Base-by-base conservation (phyloP, 2,797 vertebrate genomes). In the Glossophaga mutica region DNA sequence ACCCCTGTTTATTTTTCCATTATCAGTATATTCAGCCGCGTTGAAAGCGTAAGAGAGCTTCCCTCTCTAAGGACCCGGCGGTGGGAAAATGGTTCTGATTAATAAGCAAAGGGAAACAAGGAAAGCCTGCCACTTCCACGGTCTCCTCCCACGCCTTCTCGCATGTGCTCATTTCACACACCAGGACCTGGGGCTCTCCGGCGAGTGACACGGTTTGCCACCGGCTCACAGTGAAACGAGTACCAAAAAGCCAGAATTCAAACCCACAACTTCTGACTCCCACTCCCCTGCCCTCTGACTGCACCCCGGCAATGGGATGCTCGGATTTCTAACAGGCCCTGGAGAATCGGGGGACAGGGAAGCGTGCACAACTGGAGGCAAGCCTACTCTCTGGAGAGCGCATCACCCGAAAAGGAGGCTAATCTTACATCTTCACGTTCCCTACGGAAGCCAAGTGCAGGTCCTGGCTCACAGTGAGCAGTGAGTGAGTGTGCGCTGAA, bases 1-100 rank as follows among this genome's bases (percentile, higher is more conserved):
- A 68, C 42, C 48, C n/a, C 74, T 93, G 65, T 96, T 96, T 96
- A 73, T 91, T 90, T 94, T 87, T 94, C 94, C 90, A 68, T 92
- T 94, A 93, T 93, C 81, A 77, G 92, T 85, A 82, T 44, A 85
- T 78, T 87, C 59, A 39, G 76, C 81, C 50, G 46, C 65, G 79
- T 32, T 9, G 32, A 83, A 88, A 86, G 78, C 42, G n/a, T 50
- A 88, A 50, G 5, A 57, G n/a, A 82, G 44, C 34, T 90, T 81
- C 81, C 59, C 87, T 78, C 90, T 73, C 68, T 67, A 48, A 15
- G 34, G 44, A 77, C 48, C 74, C 71, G 14, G 24, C 42, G 32
- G 71, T 82, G 57, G 93, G 73, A 94, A 95, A 87, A 82, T 29
- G 55, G 62, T 73, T 81, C 44, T 76, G 65, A 62, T 71, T 74